These are phyloP conservation scores for Bovichtus variegatus DNA, from an alignment of 2,797 vertebrate genomes.

Conservation along the genomic window DNA sequence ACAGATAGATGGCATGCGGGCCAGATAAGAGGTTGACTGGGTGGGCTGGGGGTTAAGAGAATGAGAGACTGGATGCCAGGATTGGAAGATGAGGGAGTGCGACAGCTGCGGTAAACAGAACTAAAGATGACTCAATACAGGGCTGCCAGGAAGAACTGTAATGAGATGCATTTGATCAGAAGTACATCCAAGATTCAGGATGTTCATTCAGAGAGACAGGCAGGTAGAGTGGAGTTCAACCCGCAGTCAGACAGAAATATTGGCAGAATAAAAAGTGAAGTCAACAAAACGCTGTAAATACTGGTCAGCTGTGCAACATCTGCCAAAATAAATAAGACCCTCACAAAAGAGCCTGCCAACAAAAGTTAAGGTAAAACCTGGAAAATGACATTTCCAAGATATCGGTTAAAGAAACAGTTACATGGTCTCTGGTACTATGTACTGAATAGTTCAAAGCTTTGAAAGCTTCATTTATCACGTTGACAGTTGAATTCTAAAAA, in stretches of 20 bases:
- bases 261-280: constrained; percentile 33
- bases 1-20: constrained; percentile 36
- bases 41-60: constrained; percentile 43
- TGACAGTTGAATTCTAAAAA: too few relatives aligned
- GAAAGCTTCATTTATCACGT: too few relatives aligned
- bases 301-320: constrained; percentile 6
- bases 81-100: constrained; percentile 45
- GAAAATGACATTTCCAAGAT: constrained; percentile 2
- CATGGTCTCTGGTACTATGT: not conserved
- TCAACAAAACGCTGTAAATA: constrained; percentile 4
- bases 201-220: constrained; percentile 50
- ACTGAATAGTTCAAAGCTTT: too few relatives aligned
- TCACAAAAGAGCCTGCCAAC: constrained; percentile 4
- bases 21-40: constrained; percentile 45
- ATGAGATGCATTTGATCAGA: constrained; percentile 66
- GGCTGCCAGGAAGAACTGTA: constrained; percentile 61
- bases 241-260: constrained; percentile 29
- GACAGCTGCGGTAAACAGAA: constrained; percentile 61
- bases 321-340: not conserved
- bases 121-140: constrained; percentile 42
- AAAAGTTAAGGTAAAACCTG: constrained; percentile 1
- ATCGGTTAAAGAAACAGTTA: not conserved
- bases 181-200: constrained; percentile 46
- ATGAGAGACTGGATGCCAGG: constrained; percentile 53
- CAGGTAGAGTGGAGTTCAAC: constrained; percentile 35